phyloP scores from a whole-genome alignment of 1,140 invertebrate genomes.

The Drosophila sp. region DNA sequence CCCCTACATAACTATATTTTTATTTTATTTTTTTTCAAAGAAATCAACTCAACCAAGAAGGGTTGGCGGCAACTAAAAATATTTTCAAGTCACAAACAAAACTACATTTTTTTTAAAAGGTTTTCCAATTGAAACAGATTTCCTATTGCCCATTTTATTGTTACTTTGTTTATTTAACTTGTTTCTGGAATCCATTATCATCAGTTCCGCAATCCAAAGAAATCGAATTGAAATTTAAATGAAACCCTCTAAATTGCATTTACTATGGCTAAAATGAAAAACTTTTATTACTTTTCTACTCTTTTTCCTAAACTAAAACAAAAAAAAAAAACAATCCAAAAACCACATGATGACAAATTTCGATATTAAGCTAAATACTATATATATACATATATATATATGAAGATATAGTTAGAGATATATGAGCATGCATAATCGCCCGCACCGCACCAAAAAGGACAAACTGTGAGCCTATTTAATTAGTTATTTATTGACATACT shows the following conservation, averaged over 20 bases:
- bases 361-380: slow-evolving; percentile 1
- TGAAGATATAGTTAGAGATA: not conserved
- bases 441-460: slow-evolving; percentile 11
- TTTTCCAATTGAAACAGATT: too few relatives aligned
- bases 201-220: not conserved
- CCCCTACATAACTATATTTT: not conserved
- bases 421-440: slow-evolving; percentile 1
- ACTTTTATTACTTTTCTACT: slow-evolving; percentile 71
- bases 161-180: too few relatives aligned
- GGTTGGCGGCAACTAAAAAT: too few relatives aligned
- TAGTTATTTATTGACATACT: not conserved
- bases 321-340: not conserved
- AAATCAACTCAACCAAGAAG: not conserved
- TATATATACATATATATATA: slow-evolving; percentile 20
- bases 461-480: not conserved
- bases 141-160: too few relatives aligned
- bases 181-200: too few relatives aligned
- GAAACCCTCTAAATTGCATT: slow-evolving; percentile 59
- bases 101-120: too few relatives aligned
- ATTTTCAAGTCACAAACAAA: too few relatives aligned
- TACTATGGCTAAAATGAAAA: slow-evolving; percentile 42
- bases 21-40: not conserved
- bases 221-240: slow-evolving; percentile 1
- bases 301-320: slow-evolving; percentile 3
- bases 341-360: slow-evolving; percentile 7